Evolutionary conservation across 2,797 vertebrate genomes (phyloP), one percentile per base, ranked within the genome.

Genomic region (Protosalanx chinensis): DNA sequence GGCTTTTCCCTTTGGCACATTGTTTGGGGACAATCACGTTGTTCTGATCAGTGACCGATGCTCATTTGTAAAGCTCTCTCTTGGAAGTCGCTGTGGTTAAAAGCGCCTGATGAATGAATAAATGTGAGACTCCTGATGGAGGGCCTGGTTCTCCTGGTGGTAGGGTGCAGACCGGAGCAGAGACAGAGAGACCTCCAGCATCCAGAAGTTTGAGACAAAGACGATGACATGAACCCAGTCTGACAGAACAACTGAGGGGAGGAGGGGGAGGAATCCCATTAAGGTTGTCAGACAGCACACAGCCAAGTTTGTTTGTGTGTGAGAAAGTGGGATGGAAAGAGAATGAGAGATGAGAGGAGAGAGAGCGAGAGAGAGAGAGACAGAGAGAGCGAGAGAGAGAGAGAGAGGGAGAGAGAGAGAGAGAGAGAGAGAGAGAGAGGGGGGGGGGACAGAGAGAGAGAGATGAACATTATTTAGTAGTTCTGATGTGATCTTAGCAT

Each of bases 381-480:
- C 53, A 77, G 59, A 68, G 30, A 70, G 60, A 66, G 18, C 32
- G 20, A 59, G 20, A 60, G 37, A 51, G n/a, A 68, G 18, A n/a
- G 3, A 46, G 20, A 46, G 12, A 18, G 51, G 76, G 75, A 78
- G 76, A 80, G 82, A 81, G 79, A 78, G 69, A 80, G 82, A 73
- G 62, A 75, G 76, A 64, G 64, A 3, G 72, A 67, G 72, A 64
- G 46, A 69, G 2, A 67, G 20, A 27, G 63, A 72, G 66, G 70
- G 12, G 27, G 53, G 35, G 8, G 37, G 72, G 37, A 3, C 57
- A 68, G 32, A 62, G 33, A 67, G 64, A 60, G 1, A 62, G 73
- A 81, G 59, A 70, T 5, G 58, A 16, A 57, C 6, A 41, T 41
- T 10, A 41, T 41, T 41, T 41, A 41, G 37, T 41, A 10, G 37